Percentiles rank a stretch among this genome's conserved stretches.
Evolutionary conservation across 30 jellyfish, hydroid and myxozoan species (phyloP).

Genomic region (Cassiopea xamachana): DNA sequence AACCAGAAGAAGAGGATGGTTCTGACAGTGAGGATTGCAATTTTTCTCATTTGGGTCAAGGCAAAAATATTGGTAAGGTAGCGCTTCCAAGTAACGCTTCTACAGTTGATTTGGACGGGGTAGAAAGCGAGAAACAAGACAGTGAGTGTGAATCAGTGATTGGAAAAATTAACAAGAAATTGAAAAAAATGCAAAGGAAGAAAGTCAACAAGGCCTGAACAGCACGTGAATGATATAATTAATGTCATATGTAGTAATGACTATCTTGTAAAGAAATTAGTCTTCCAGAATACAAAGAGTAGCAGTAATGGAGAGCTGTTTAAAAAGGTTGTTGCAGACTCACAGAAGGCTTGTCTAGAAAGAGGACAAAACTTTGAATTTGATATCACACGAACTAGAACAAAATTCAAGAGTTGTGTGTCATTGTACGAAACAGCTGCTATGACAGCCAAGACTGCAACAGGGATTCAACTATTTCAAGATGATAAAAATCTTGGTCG

Average conservation of each 20-base stretch:
- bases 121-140: conserved; percentile 10
- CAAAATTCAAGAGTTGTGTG: conserved; percentile 35
- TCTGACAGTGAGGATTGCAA: too few relatives aligned
- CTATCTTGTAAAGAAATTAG: conserved; percentile 5
- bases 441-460: conserved; percentile 59
- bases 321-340: neutral
- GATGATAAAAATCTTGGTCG: conserved; percentile 44
- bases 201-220: conserved; percentile 1
- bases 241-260: conserved; percentile 7
- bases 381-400: conserved; percentile 37
- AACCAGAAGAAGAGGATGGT: too few relatives aligned
- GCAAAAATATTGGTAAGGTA: too few relatives aligned
- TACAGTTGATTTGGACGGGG: neutral
- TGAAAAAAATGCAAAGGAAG: conserved; percentile 7
- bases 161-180: neutral
- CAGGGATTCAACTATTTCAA: conserved; percentile 46
- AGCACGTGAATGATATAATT: neutral
- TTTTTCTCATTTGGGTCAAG: too few relatives aligned
- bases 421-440: conserved; percentile 60
- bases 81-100: too few relatives aligned
- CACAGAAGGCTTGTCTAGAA: conserved; percentile 5
- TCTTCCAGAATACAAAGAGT: conserved; percentile 17
- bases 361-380: conserved; percentile 6
- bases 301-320: conserved; percentile 12
- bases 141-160: conserved; percentile 6